Evolutionary conservation across 2,888 invertebrate genomes (phyloP), one percentile per base, ranked within the genome.

Genomic region (Oasisia sp.): DNA sequence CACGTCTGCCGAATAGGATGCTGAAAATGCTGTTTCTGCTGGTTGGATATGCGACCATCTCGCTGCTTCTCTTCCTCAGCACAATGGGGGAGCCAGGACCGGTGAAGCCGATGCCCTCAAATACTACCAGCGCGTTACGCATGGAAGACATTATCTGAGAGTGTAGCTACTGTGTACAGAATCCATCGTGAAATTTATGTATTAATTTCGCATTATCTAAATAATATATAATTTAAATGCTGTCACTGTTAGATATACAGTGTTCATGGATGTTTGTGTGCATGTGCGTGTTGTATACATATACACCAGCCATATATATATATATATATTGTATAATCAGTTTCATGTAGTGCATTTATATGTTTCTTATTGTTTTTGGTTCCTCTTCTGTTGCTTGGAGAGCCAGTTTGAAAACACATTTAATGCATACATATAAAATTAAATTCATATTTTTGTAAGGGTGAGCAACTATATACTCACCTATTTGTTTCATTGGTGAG

Each of bases 11-110:
- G 0, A 92, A 92, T 45, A 94, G 97, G 32, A 91, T 96, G 45
- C 93, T 96, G 38, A 96, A 96, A 92, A 93, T 96, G 5, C 90
- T 96, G 58, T 95, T 94, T 93, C 93, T 96, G 32, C 91, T 96
- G 0, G 89, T 96, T 7, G 96, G 96, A 2, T 96, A 95, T 93
- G 92, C 93, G 19, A 94, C 95, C 89, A 94, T 96, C 8, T 94
- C 95, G 32, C 94, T 94, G 2, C 94, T 95, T n/a, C 92, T 93
- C 27, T 92, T 93, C 56, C 32, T 93, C 74, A 74, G 74, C 27
- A 74, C 74, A 3, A 74, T 74, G 74, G 74, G 74, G 27, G 74
- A 74, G 7, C 19, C 74, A 74, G 74, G 19, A 74, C 74, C 14
- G 19, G 74, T 74, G 19, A 74, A 74, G n/a, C 74, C 74, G 7